phyloP scores from a whole-genome alignment of 2,113 vertebrate species.

The Hystrix brachyura region DNA sequence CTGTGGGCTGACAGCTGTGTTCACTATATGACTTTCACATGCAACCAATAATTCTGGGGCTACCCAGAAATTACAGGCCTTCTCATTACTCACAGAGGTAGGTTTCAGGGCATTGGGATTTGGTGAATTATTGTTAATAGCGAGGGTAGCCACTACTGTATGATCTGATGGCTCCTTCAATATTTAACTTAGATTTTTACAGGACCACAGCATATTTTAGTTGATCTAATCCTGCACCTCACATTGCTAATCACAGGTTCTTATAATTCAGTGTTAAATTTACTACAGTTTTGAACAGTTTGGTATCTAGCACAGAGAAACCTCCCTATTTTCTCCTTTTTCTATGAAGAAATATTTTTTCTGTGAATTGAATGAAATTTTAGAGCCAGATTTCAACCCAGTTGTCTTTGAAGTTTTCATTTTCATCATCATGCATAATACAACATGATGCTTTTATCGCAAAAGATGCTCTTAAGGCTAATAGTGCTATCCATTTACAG shows the following conservation, averaged over 20 bases:
- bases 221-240: neutral
- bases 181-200: neutral
- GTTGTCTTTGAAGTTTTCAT: constrained; percentile 43
- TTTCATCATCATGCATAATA: neutral
- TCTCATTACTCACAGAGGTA: neutral
- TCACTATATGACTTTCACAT: neutral
- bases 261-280: neutral
- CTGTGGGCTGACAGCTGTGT: neutral
- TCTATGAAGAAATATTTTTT: neutral
- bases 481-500: neutral
- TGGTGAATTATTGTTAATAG: neutral
- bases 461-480: constrained; percentile 24
- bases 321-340: neutral
- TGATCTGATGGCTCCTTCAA: neutral
- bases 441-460: neutral
- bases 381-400: neutral
- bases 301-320: neutral
- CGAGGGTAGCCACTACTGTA: neutral
- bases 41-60: neutral
- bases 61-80: neutral
- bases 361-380: neutral
- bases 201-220: neutral
- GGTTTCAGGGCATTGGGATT: neutral
- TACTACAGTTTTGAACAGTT: neutral
- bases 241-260: neutral